Evolutionary conservation across 2,888 invertebrate species (phyloP).

Genomic region (Bombyx huttoni): DNA sequence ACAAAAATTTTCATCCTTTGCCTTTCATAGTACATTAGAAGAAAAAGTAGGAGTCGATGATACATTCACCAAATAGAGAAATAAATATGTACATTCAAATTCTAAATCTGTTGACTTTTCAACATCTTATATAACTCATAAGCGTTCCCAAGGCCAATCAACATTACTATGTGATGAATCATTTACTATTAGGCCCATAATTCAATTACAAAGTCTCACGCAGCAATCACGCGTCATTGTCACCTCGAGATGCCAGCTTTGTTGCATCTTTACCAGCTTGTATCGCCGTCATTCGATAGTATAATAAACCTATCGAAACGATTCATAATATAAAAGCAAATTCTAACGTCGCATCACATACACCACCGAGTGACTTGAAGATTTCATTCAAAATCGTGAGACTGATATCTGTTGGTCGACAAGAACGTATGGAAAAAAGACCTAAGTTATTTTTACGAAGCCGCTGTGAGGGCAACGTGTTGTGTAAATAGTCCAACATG

Average conservation of each 20-base stretch:
- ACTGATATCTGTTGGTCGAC: constrained; percentile 54
- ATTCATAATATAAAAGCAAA: constrained; percentile 61
- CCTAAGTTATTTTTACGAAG: constrained; percentile 56
- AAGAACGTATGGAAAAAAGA: constrained; percentile 44
- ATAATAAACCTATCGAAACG: constrained; percentile 64
- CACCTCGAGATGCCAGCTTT: constrained; percentile 47
- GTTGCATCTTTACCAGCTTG: constrained; percentile 44
- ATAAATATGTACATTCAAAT: background rate
- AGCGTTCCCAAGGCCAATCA: constrained; percentile 39
- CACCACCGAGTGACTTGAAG: constrained; percentile 47
- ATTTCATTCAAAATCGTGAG: constrained; percentile 65
- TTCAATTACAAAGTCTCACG: constrained; percentile 60
- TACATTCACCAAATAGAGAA: no score
- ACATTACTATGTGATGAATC: constrained; percentile 50
- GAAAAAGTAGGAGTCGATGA: no score
- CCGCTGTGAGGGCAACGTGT: constrained; percentile 56
- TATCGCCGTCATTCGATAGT: constrained; percentile 48
- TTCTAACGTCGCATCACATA: constrained; percentile 53
- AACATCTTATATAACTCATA: background rate
- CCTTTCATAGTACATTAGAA: no score
- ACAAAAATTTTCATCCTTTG: no score
- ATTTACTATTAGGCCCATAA: constrained; percentile 41
- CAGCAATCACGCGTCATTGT: constrained; percentile 66
- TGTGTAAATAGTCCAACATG: constrained; percentile 72
- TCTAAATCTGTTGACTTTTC: background rate